Percentiles rank a stretch among this genome's conserved stretches.
These are phyloP conservation scores for Lumbricus terrestris DNA, from an alignment of 2,888 invertebrate species.

Conservation along the genomic window DNA sequence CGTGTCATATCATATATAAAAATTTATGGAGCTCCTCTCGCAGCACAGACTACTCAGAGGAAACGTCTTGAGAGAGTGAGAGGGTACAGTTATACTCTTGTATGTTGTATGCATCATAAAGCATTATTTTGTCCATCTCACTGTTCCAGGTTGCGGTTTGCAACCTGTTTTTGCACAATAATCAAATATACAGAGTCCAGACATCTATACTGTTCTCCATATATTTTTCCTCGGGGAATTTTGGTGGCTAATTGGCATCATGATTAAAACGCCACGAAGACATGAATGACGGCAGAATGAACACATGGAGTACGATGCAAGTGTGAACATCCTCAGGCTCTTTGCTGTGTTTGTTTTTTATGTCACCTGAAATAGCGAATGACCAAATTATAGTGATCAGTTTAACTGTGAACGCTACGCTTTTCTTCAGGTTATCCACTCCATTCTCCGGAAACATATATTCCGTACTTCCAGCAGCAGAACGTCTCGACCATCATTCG, in stretches of 20 bases:
- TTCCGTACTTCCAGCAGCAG: slow-evolving; percentile 81
- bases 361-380: background rate
- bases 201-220: background rate
- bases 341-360: background rate
- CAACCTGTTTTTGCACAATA: too few relatives aligned
- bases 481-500: slow-evolving; percentile 82
- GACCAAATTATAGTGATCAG: background rate
- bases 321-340: background rate
- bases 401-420: background rate
- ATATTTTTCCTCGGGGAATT: background rate
- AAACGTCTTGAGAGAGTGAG: too few relatives aligned
- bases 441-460: slow-evolving; percentile 90
- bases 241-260: background rate
- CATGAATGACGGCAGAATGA: background rate
- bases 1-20: too few relatives aligned
- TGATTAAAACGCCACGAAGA: background rate
- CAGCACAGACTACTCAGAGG: too few relatives aligned
- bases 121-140: too few relatives aligned
- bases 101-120: too few relatives aligned
- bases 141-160: too few relatives aligned
- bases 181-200: too few relatives aligned
- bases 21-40: too few relatives aligned
- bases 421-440: slow-evolving; percentile 62
- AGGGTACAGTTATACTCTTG: too few relatives aligned
- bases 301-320: background rate